phyloP scores from a whole-genome alignment of 2,888 invertebrate species.

The Epinotia nisella region DNA sequence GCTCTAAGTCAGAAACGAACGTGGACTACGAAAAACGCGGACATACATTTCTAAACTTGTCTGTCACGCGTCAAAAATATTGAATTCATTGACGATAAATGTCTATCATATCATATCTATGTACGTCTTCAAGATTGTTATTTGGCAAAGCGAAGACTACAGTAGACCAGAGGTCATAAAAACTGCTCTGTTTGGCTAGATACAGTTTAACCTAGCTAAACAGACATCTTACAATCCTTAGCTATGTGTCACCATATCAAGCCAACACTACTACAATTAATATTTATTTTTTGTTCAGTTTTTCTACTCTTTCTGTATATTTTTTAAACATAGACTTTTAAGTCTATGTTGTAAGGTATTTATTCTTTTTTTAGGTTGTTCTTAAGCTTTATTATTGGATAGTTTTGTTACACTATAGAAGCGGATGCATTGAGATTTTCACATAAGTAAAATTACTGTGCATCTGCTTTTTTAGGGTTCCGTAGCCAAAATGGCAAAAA shows the following conservation, averaged over 20 bases:
- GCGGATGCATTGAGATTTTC: constrained; percentile 13
- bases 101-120: no score
- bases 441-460: not conserved
- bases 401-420: constrained; percentile 27
- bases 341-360: constrained; percentile 47
- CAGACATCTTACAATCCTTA: not conserved
- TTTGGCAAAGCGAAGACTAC: constrained; percentile 38
- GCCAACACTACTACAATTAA: constrained; percentile 41
- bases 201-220: not conserved
- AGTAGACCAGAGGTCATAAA: not conserved
- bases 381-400: constrained; percentile 43
- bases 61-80: no score
- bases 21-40: no score
- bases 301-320: constrained; percentile 46
- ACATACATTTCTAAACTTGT: no score
- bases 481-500: no score
- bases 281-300: constrained; percentile 46
- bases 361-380: constrained; percentile 46
- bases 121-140: no score
- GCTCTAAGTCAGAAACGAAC: no score
- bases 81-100: no score
- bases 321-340: constrained; percentile 42
- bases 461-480: constrained; percentile 28
- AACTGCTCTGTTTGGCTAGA: not conserved
- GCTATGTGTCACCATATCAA: no score